Base-by-base conservation (phyloP, 1,140 invertebrate genomes). In the Neodiprion virginianus region DNA sequence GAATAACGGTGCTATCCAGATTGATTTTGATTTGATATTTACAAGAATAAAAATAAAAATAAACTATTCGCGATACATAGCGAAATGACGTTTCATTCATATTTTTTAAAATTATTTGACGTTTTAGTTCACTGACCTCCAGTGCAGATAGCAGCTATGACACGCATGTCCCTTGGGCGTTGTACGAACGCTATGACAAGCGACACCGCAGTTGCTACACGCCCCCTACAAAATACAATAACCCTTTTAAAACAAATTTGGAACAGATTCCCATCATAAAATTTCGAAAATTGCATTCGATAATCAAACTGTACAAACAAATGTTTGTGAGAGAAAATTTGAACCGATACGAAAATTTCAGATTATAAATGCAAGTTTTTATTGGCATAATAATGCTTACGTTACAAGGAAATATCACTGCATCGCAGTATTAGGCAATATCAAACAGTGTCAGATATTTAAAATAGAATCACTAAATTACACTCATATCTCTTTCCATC, bases 151-250 rank as follows among this genome's bases (percentile, higher is more conserved):
- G 87, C 95, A 96, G 79, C 93, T 93, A 85, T 92, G 91, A 90
- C 95, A 96, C 84, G 95, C 89, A 85, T 87, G 89, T 84, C 94
- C 95, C 87, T 95, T 95, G 70, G 93, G 90, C 74, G 94, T 94
- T 79, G 91, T 88, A 86, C 94, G 93, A 79, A 94, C 89, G 81
- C 92, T 91, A 82, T 93, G 92, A 86, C 93, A 94, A 84, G 90
- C 89, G 85, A 95, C 91, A 81, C 92, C 93, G 90, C 95, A 96
- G 89, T 95, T 95, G 81, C 91, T 91, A 90, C 95, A 96, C 79
- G 89, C 88, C 78, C 90, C 90, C 89, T 90, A 88, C 86, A 89
- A 90, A 87, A 88, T 82, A 89, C 84, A 88, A 88, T 80, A 78
- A 87, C 86, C 86, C 83, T 88, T 87, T 86, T 68, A 84, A 82